Conservation (phyloP, 2,797 vertebrate genomes). For the Poecilia picta region DNA sequence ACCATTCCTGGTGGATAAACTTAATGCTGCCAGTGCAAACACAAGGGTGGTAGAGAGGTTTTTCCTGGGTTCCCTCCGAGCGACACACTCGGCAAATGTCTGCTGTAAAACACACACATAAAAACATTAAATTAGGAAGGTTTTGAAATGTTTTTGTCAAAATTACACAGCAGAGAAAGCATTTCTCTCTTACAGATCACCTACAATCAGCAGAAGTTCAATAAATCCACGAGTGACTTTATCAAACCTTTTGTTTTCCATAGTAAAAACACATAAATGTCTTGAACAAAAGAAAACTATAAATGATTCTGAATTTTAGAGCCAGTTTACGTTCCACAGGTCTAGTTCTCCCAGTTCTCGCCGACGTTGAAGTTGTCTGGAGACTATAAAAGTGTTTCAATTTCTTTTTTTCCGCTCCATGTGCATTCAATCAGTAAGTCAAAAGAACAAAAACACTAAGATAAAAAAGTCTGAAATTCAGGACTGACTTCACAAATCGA, state of each 20-base stretch:
- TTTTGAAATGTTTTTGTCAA: background rate
- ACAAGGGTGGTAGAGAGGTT: conserved; percentile 95
- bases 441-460: background rate
- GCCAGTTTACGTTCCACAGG: background rate
- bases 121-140: background rate
- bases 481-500: background rate
- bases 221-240: background rate
- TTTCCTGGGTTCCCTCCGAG: conserved; percentile 94
- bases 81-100: conserved; percentile 98
- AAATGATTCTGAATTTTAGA: background rate
- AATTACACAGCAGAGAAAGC: background rate
- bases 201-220: background rate
- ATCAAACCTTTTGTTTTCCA: too few species aligned
- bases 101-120: conserved; percentile 61
- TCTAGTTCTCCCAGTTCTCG: background rate
- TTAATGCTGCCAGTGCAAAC: conserved; percentile 99
- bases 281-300: background rate
- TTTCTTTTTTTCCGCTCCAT: background rate
- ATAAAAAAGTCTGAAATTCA: background rate
- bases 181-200: background rate
- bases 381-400: background rate
- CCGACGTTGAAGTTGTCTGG: background rate
- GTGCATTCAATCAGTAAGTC: background rate
- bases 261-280: background rate
- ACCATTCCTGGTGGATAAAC: conserved; percentile 99